A percentile compares a stretch with the other conserved stretches of the same genome.
phyloP scores from a whole-genome alignment of 1,140 invertebrate species.

The Drosophila jambulina region DNA sequence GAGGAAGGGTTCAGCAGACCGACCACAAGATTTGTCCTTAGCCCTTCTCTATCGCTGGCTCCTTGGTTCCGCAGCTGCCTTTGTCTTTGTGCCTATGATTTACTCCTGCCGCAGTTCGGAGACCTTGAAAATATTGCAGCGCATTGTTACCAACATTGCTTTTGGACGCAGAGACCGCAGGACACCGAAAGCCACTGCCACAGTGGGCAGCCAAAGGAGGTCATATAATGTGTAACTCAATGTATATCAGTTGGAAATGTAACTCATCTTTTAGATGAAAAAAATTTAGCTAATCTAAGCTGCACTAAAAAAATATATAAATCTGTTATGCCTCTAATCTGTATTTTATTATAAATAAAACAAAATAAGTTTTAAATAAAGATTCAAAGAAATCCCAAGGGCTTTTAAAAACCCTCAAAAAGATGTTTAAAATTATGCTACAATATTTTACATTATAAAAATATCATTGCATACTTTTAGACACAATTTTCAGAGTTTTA shows the following conservation, averaged over 20 bases:
- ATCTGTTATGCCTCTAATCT: background rate
- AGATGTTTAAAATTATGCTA: background rate
- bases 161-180: slow-evolving; percentile 43
- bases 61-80: background rate
- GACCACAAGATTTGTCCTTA: slow-evolving; percentile 66
- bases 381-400: background rate
- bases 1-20: slow-evolving; percentile 50
- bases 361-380: background rate
- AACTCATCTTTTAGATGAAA: background rate
- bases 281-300: background rate
- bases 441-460: background rate
- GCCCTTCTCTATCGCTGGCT: background rate
- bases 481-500: background rate
- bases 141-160: slow-evolving; percentile 60
- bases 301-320: background rate
- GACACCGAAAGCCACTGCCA: slow-evolving; percentile 14
- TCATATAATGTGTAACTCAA: slow-evolving; percentile 4
- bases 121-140: slow-evolving; percentile 78
- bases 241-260: slow-evolving; percentile 1
- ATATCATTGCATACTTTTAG: background rate
- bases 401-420: background rate
- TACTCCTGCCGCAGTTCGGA: slow-evolving; percentile 69
- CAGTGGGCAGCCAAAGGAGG: slow-evolving; percentile 37
- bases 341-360: background rate
- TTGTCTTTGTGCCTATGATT: slow-evolving; percentile 63